Evolutionary conservation across 2,797 vertebrate species (phyloP), one percentile per base, ranked within the genome.

Genomic region (Catamblyrhynchus diadema): DNA sequence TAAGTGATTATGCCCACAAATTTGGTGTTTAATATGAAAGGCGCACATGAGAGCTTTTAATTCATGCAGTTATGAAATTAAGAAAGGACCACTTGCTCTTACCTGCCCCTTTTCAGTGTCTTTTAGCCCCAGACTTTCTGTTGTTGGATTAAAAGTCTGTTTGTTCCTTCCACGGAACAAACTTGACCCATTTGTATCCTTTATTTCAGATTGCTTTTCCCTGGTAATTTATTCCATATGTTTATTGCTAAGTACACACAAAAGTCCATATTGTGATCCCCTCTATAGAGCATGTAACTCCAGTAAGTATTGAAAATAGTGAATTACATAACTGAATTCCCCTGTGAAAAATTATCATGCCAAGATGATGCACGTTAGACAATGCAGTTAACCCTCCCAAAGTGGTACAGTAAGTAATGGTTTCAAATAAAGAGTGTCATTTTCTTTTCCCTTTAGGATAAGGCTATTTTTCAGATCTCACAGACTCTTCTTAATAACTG

Each of bases 1-100:
- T 88, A 95, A 97, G 91, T 89, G 97, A 97, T 98, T 97, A 97
- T 95, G 81, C 79, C 95, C 95, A 91, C 67, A 96, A 96, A 97
- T 88, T 92, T 88, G 75, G 37, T 92, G 53, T 87, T 97, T 96
- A 93, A 96, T 97, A 92, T 88, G 82, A 96, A 95, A 96, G 86
- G 81, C 74, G 83, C 61, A 73, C 72, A 86, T 74, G 56, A 95
- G 66, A 45, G 18, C 67, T 96, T 93, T 75, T 87, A 94, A 90
- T 65, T 53, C 47, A 30, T 64, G 73, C 53, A 94, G 84, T 80
- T 93, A 50, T 7, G 12, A 78, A 87, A 89, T 78, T 71, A 84
- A 44, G 77, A 67, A 94, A 86, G 74, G 35, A 48, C 20, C 2
- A 8, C n/a, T 79, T 94, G 89, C 67, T 92, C 93, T 90, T 41